Evolutionary conservation across 2,113 vertebrate genomes (phyloP).

Genomic region (Ictalurus furcatus): DNA sequence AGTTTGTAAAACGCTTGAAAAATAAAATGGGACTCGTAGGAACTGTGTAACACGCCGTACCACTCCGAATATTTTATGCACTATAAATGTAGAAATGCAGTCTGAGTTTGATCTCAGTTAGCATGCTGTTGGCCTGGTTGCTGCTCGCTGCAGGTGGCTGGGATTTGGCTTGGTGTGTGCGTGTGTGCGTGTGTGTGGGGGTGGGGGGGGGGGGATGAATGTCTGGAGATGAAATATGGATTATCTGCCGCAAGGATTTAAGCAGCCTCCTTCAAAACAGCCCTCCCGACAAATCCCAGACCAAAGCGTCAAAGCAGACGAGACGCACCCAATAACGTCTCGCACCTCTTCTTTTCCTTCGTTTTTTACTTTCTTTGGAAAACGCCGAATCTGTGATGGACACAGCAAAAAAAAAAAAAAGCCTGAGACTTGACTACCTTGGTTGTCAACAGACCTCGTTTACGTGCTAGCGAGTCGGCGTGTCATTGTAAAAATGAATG

Average conservation of each 20-base stretch:
- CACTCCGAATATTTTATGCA: not conserved
- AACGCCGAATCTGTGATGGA: not conserved
- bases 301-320: no score
- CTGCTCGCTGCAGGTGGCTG: conserved; percentile 60
- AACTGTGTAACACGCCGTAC: not conserved
- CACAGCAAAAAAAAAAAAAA: no score
- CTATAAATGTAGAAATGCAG: not conserved
- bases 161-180: not conserved
- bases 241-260: conserved; percentile 62
- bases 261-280: conserved; percentile 16
- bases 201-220: not conserved
- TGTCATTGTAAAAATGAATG: no score
- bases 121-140: conserved; percentile 59
- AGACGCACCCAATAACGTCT: not conserved
- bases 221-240: conserved; percentile 67
- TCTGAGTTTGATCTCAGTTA: conserved; percentile 45
- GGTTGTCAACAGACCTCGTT: no score
- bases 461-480: no score
- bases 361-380: not conserved
- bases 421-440: no score
- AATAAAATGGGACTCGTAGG: not conserved
- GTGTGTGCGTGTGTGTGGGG: conserved; percentile 37
- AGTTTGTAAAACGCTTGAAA: not conserved
- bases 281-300: not conserved
- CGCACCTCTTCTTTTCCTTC: not conserved